phyloP scores from a whole-genome alignment of 2,888 invertebrate genomes.

The Drosophila vallismaia region DNA sequence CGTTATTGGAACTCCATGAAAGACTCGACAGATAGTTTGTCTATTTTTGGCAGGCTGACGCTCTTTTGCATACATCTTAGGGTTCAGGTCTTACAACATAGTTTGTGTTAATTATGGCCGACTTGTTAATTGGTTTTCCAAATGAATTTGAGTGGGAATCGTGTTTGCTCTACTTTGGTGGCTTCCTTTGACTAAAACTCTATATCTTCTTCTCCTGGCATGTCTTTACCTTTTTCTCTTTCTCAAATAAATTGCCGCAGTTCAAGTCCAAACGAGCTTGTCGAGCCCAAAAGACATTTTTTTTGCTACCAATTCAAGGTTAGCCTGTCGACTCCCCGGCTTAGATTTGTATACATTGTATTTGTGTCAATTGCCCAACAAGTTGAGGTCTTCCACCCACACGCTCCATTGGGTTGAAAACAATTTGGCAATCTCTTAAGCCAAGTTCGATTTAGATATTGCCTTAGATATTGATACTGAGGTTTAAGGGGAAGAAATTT shows the following conservation, averaged over 20 bases:
- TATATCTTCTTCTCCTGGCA: not conserved
- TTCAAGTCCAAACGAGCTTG: conserved; percentile 47
- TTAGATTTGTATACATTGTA: conserved; percentile 61
- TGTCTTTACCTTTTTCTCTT: too few species aligned
- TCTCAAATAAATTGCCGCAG: conserved; percentile 14
- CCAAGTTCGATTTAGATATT: conserved; percentile 10
- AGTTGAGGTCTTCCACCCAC: conserved; percentile 46
- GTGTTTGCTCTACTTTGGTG: conserved; percentile 42
- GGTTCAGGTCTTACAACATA: conserved; percentile 17
- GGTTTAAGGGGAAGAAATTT: not conserved
- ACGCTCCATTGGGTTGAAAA: conserved; percentile 20
- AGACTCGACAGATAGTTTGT: conserved; percentile 1
- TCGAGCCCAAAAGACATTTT: conserved; percentile 5
- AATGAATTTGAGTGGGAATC: conserved; percentile 30
- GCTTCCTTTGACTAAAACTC: conserved; percentile 15
- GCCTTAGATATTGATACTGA: not conserved
- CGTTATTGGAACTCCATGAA: conserved; percentile 18
- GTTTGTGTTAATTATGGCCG: conserved; percentile 22
- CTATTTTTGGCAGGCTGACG: conserved; percentile 21
- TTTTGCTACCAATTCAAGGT: conserved; percentile 51
- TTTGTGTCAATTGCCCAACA: conserved; percentile 62
- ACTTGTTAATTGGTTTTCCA: conserved; percentile 42
- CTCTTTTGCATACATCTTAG: conserved; percentile 20
- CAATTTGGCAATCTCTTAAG: conserved; percentile 31
- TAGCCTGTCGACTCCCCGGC: conserved; percentile 32